A percentile compares a stretch with the other conserved stretches of the same genome.
These are phyloP conservation scores for Strongylocentrotus purpuratus DNA, from an alignment of 35 echinoderm and acorn worm genomes.

Conservation along the genomic window DNA sequence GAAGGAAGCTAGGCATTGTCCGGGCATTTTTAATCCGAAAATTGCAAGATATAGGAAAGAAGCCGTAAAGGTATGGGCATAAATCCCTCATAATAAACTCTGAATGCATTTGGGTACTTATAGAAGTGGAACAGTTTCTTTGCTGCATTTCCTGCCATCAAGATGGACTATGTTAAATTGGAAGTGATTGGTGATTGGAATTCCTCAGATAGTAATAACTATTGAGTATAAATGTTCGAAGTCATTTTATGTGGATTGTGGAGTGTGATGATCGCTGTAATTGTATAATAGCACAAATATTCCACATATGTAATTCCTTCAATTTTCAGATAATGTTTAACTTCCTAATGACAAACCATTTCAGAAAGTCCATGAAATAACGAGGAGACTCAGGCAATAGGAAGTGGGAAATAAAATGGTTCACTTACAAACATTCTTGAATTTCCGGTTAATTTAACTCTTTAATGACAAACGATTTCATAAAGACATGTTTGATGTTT, in stretches of 20 bases:
- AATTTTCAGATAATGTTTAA: too few relatives aligned
- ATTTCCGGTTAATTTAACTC: neutral
- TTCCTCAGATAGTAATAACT: neutral
- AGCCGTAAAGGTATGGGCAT: neutral
- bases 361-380: too few relatives aligned
- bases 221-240: neutral
- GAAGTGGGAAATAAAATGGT: neutral
- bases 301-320: neutral
- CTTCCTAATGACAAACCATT: too few relatives aligned
- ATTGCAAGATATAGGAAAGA: constrained; percentile 18
- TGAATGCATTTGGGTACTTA: neutral
- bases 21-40: neutral
- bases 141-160: neutral
- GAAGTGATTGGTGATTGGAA: neutral
- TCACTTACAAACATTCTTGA: neutral
- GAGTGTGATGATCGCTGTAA: neutral
- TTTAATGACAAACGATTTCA: neutral
- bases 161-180: neutral
- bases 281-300: neutral
- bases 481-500: neutral
- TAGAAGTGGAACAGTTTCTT: neutral
- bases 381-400: too few relatives aligned
- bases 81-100: neutral
- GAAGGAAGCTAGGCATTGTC: neutral
- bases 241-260: neutral